phyloP scores from a whole-genome alignment of 2,113 vertebrate genomes.

The Budorcas taxicolor region DNA sequence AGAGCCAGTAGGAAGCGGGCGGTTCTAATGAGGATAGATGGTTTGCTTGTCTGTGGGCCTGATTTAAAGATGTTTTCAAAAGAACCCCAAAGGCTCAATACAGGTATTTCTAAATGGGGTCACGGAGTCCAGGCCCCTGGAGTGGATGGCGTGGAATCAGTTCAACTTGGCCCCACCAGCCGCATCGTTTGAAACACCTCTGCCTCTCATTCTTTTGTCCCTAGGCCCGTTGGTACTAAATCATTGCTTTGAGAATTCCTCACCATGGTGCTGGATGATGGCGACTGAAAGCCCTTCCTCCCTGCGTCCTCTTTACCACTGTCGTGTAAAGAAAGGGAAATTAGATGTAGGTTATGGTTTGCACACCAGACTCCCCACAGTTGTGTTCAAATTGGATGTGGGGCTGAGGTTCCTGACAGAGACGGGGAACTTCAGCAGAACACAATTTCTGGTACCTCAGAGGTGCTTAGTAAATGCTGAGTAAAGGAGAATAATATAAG shows the following conservation, averaged over 20 bases:
- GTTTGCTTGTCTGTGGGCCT: neutral
- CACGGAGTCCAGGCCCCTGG: neutral
- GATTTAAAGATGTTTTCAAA: constrained; percentile 29
- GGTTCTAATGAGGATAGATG: constrained; percentile 31
- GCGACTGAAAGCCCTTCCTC: neutral
- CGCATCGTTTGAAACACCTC: neutral
- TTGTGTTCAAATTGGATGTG: neutral
- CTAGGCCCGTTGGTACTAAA: neutral
- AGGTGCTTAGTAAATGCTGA: neutral
- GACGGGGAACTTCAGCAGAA: neutral
- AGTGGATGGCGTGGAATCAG: neutral
- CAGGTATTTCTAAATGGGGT: neutral
- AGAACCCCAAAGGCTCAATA: neutral
- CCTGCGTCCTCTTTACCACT: neutral
- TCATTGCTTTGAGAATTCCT: neutral
- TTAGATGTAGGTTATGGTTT: neutral
- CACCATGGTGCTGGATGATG: neutral
- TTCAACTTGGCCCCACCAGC: neutral
- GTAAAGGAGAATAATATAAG: neutral
- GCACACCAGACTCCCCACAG: neutral
- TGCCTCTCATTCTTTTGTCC: neutral
- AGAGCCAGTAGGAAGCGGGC: neutral
- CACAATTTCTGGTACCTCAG: neutral
- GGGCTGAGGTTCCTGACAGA: neutral
- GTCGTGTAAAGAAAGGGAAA: neutral